Evolutionary conservation across 2,113 vertebrate species (phyloP), one percentile per base, ranked within the genome.

Genomic region (Mola mola): DNA sequence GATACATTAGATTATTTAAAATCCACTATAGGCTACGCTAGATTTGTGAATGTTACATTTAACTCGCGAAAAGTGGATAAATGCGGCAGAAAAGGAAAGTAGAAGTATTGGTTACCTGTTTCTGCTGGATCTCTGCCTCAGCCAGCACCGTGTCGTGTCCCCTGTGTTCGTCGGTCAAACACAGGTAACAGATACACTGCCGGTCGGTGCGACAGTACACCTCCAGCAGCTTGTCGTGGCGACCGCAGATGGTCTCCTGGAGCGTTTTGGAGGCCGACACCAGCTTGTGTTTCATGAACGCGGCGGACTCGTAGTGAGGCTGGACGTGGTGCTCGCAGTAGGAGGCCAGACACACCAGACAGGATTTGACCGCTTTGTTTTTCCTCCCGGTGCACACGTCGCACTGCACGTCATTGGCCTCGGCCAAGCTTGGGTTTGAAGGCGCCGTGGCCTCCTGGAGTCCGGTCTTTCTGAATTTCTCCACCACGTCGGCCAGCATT

Each of bases 311-410:
- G 86, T 95, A 93, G 61, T 99, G 97, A n/a, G 96, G 95, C 81
- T 94, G 94, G 37, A 99, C 87, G 89, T 99, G 97, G 28, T 91
- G 72, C 16, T 96, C 95, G 5, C 97, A 99, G 90, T 96, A 98
- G 12, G 96, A 98, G 41, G 95, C 95, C 91, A 98, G 87, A 72
- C 97, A 99, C 34, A 96, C 94, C 79, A 98, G 87, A 57, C 97
- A 99, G 2, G 96, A 97, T 70, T 93, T 95, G 1, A 95, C 92
- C 0, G 97, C 96, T 75, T 93, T 94, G 87, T 93, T 94, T 78
- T 95, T 96, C 84, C 91, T 92, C 26, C 92, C 94, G 0, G 94
- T 92, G 83, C 97, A 99, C 9, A 96, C 96, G 67, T 99, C 97
- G 0, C 97, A 99, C 78, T 78, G 41, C 44, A 91, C 78, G 69